Conservation (phyloP, 2,888 invertebrate genomes). For the Meta bourneti region DNA sequence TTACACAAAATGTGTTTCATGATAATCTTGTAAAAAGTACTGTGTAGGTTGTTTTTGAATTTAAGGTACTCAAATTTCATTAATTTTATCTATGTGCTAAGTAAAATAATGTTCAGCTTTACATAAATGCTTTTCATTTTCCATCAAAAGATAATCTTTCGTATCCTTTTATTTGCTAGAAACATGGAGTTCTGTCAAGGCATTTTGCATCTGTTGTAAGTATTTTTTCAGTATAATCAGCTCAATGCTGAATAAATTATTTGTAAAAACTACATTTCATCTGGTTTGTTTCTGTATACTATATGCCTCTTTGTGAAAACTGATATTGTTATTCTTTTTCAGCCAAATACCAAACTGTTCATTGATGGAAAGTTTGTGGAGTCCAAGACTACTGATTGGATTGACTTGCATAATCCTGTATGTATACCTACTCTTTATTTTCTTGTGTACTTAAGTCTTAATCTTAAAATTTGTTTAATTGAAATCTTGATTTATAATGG, state of each 20-base stretch:
- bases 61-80: no score
- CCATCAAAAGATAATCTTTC: neutral
- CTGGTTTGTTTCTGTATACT: neutral
- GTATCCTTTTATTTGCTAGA: slow-evolving; percentile 8
- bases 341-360: slow-evolving; percentile 92
- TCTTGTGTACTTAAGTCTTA: neutral
- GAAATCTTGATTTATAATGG: neutral
- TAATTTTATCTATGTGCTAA: no score
- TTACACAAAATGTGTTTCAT: no score
- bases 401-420: slow-evolving; percentile 95
- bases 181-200: slow-evolving; percentile 45
- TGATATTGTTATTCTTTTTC: slow-evolving; percentile 9
- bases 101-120: no score
- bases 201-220: slow-evolving; percentile 46
- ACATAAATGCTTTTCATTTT: no score
- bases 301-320: neutral
- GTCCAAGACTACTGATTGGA: slow-evolving; percentile 95
- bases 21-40: no score
- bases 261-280: neutral
- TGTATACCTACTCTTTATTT: slow-evolving; percentile 77
- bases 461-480: neutral
- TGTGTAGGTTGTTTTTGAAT: no score
- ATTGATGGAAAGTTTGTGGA: slow-evolving; percentile 96
- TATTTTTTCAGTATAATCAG: neutral
- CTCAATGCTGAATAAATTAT: neutral